Base-by-base conservation (phyloP, 2,888 invertebrate genomes). In the Notocelia uddmanniana region DNA sequence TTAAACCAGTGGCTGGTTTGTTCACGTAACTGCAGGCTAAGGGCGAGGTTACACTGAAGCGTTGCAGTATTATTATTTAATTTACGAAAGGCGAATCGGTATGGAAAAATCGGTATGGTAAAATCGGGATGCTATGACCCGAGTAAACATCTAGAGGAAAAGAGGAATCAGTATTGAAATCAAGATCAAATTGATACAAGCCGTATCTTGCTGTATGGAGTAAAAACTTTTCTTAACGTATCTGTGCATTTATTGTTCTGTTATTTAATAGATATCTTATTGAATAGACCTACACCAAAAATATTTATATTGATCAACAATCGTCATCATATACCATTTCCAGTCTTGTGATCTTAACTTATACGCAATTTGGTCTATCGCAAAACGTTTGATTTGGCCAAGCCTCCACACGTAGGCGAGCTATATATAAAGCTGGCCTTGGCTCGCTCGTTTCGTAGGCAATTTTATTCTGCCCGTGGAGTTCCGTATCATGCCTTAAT, bases 391-490 rank as follows among this genome's bases (percentile, higher is more conserved):
- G 59, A 68, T 62, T 59, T 68, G 68, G 55, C 54, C 54, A 62
- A 69, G 82, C 85, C 85, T 86, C 85, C 83, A 86, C 88, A 84
- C 85, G 87, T 79, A 82, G 84, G 83, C 85, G 88, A 90, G 91
- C 91, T 92, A 92, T 85, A 83, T 91, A 81, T 82, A 76, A 73
- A 76, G 79, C 66, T 77, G 89, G 81, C 92, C 92, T 92, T 92
- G 92, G 86, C 78, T 79, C 76, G 78, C 82, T 85, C 82, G 84
- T 82, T 88, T 83, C 78, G 81, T 89, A 86, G 67, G 72, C 72
- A 72, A 90, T 87, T 85, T 89, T 89, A 90, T 89, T 89, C 88
- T 83, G 81, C 82, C 83, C 82, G 86, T 83, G 86, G 86, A 86
- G 88, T 92, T 92, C 90, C 91, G 91, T 90, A 85, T 89, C 87